A percentile compares a stretch with the other conserved stretches of the same genome.
Evolutionary conservation across 2,888 invertebrate species (phyloP).

Genomic region (Sesia apiformis): DNA sequence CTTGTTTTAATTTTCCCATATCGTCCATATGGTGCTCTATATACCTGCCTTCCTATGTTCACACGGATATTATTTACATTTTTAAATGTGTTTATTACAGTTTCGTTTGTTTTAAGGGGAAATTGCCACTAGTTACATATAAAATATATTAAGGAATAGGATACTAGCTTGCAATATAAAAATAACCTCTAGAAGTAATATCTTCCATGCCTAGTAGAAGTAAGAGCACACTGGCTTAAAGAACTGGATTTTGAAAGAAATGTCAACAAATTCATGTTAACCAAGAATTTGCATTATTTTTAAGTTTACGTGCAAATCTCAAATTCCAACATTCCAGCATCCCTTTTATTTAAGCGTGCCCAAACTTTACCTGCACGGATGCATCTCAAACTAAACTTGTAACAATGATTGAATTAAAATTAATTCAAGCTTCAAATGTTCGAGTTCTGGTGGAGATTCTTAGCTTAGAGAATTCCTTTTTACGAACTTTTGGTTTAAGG

Average conservation of each 20-base stretch:
- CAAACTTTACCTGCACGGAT: constrained; percentile 16
- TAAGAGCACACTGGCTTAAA: no score
- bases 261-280: no score
- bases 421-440: constrained; percentile 15
- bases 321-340: constrained; percentile 5
- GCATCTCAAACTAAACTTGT: constrained; percentile 12
- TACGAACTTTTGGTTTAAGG: no score
- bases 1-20: constrained; percentile 51
- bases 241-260: no score
- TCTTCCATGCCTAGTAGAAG: no score
- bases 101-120: no score
- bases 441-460: constrained; percentile 15
- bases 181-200: no score
- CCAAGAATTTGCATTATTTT: no score
- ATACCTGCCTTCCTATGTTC: constrained; percentile 23
- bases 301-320: no score
- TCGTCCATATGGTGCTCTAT: constrained; percentile 39
- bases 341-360: constrained; percentile 8
- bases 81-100: constrained; percentile 3
- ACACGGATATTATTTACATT: constrained; percentile 29
- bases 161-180: no score
- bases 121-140: no score
- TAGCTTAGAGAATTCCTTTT: constrained; percentile 1
- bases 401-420: constrained; percentile 32
- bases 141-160: no score